Base-by-base conservation (phyloP, 2,113 vertebrate genomes). In the Pithys albifrons region DNA sequence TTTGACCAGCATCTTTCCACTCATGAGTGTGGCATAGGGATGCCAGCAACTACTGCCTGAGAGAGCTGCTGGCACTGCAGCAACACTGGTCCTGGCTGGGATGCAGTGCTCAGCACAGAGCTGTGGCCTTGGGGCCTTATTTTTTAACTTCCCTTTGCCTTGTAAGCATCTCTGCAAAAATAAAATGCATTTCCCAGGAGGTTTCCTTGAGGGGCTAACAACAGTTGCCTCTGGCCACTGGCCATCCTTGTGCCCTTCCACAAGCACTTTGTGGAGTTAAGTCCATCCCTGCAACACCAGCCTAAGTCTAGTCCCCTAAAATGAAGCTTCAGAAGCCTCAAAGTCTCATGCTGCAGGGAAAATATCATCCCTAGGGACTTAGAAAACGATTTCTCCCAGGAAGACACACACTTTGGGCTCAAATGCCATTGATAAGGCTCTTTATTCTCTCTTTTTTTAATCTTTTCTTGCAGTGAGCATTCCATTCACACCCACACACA, bases 401-500 rank as follows among this genome's bases (percentile, higher is more conserved):
- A 84, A 69, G 55, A 91, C 43, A 33, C 54, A 55, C 65, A 20
- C 66, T 74, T 80, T 19, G 64, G 85, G 72, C 57, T 94, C 85
- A 12, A 62, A 49, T 2, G 4, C 58, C 4, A 66, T 58, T 79
- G 92, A 89, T 93, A 94, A 89, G 83, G 46, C 54, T 88, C 78
- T 67, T 81, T 85, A 46, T 70, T 48, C 14, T 69, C 15, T 17
- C n/a, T 66, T 81, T 59, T 28, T 49, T 45, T 43, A 0, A 85
- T 96, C 85, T 86, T 91, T 85, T 70, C 82, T 93, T 24, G 39
- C 83, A 67, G 85, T 4, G 1, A 94, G 70, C 93, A 96, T 92
- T 95, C 94, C 95, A 97, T 93, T 88, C 88, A 75, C 85, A 80
- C 89, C 95, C 92, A 96, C 92, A 48, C 96, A 91, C 92, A n/a